Conservation (phyloP, 2,797 vertebrate genomes). For the Paramormyrops hopkinsi region DNA sequence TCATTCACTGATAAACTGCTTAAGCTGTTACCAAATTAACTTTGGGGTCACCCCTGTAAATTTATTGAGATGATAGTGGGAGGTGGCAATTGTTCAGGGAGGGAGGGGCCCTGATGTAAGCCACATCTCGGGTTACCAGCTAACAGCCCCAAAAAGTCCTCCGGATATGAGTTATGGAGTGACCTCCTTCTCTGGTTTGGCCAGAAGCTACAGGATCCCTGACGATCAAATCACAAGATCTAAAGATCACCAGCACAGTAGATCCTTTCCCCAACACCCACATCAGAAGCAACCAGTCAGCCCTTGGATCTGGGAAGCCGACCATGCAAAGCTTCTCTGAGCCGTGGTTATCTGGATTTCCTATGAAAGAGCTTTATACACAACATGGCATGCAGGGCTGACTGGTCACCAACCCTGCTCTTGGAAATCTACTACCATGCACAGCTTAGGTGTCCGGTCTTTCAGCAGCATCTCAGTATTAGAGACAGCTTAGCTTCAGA, state of each 20-base stretch:
- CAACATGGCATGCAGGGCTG: background rate
- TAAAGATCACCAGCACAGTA: background rate
- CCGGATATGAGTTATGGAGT: background rate
- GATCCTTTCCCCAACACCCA: background rate
- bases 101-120: background rate
- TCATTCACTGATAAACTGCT: background rate
- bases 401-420: background rate
- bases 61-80: background rate
- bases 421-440: background rate
- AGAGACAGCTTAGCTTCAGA: background rate
- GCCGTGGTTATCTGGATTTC: background rate
- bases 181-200: background rate
- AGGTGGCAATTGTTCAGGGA: background rate
- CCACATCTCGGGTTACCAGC: background rate
- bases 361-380: background rate
- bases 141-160: background rate
- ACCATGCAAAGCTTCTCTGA: background rate
- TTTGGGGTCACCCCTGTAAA: background rate
- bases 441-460: background rate
- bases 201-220: background rate
- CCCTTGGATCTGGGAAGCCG: background rate
- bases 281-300: background rate
- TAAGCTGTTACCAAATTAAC: slow-evolving; percentile 1
- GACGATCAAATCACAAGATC: background rate
- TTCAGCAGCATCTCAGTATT: background rate